Evolutionary conservation across 2,797 vertebrate species (phyloP).

Genomic region (Distichodus sexfasciatus): DNA sequence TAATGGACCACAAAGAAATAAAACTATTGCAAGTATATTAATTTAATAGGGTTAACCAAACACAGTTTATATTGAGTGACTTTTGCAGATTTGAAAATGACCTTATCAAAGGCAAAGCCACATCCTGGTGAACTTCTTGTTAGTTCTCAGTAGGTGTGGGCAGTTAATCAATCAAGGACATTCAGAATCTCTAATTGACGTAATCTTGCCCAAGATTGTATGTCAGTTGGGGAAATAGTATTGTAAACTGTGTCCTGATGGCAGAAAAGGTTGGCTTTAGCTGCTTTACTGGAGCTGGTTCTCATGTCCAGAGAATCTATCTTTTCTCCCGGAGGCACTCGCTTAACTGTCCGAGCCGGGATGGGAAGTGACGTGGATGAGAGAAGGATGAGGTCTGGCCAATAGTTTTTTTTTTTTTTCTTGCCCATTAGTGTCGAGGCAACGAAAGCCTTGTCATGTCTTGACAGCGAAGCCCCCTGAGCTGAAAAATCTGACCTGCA

Average conservation of each 20-base stretch:
- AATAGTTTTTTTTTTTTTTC: not conserved
- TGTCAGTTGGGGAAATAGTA: not conserved
- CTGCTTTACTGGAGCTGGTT: not conserved
- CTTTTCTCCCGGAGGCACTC: constrained; percentile 23
- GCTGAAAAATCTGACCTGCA: constrained; percentile 47
- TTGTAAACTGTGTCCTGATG: not conserved
- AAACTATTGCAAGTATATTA: too few relatives aligned
- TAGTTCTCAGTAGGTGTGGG: not conserved
- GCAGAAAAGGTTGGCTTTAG: not conserved
- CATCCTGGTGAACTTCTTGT: not conserved
- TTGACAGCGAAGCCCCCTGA: constrained; percentile 45
- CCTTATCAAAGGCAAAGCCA: not conserved
- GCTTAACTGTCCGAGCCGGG: constrained; percentile 25
- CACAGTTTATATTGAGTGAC: too few relatives aligned
- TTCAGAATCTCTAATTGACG: too few relatives aligned
- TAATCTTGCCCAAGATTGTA: not conserved
- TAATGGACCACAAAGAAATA: too few relatives aligned
- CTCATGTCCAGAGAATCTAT: not conserved
- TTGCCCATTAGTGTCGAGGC: not conserved
- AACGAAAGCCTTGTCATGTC: constrained; percentile 43
- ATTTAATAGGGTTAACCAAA: too few relatives aligned
- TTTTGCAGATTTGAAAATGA: too few relatives aligned
- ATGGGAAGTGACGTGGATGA: constrained; percentile 41
- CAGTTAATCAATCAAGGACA: not conserved
- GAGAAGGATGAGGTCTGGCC: constrained; percentile 1